Base-by-base conservation (phyloP, 2,113 vertebrate genomes). In the Burhinus oedicnemus region DNA sequence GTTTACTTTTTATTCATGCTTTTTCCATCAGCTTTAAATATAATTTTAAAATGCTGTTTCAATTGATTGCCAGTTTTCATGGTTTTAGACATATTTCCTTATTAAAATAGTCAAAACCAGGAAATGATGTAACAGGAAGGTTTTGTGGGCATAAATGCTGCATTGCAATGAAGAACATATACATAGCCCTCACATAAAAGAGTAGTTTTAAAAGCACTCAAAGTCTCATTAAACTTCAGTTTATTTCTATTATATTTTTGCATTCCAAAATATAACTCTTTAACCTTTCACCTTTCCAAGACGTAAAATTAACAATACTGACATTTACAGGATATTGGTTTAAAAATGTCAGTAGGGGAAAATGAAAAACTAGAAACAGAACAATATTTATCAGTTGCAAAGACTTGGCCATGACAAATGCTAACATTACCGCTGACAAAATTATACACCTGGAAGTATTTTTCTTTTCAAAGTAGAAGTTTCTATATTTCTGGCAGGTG, bases 221-320 rank as follows among this genome's bases (percentile, higher is more conserved):
- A 88, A 77, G 60, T 64, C 81, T 82, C 57, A 76, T 89, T 94
- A 79, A 81, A 79, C 4, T 79, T 82, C 38, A 55, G 36, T 78
- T 90, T 77, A 26, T 83, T 91, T 57, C 38, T 44, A 49, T 68
- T 87, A 44, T 55, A 17, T 71, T 89, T 64, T 65, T 84, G n/a
- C 27, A 8, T 91, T 42, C 34, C 38, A 62, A 62, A 60, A 76
- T 15, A 15, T 47, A 62, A 34, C 18, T 87, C 13, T 60, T 82
- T 58, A 91, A 87, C 87, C 74, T 80, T 91, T 93, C 84, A 77
- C 78, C 87, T 95, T 94, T 82, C 70, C 44, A 69, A 94, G 70
- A 91, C 20, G 42, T 47, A 85, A 93, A 96, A 93, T 95, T 95
- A 96, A 88, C 78, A 95, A 58, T 62, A 58, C 12, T 95, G 93